Evolutionary conservation across 2,113 vertebrate genomes (phyloP).

Genomic region (Tautogolabrus adspersus): DNA sequence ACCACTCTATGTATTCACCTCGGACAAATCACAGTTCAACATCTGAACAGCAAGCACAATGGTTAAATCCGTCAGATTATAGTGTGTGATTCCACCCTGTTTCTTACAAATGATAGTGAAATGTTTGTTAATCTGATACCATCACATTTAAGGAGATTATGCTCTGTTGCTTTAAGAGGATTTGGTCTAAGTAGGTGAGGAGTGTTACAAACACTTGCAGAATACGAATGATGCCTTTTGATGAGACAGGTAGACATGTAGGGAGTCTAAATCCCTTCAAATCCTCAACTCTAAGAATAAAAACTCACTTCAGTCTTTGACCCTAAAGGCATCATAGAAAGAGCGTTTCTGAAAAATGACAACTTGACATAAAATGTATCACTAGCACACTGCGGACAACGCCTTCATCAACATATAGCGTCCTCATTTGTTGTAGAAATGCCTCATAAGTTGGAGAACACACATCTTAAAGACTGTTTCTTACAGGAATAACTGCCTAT

Average conservation of each 20-base stretch:
- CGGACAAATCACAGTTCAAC: neutral
- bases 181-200: neutral
- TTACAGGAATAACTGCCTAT: no score
- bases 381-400: neutral
- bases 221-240: conserved; percentile 1
- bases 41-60: neutral
- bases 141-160: conserved; percentile 15
- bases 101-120: neutral
- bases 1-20: no score
- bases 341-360: neutral
- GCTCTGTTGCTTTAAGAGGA: conserved; percentile 3
- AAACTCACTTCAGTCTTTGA: conserved; percentile 5
- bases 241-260: neutral
- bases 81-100: neutral
- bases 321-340: neutral
- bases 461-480: no score
- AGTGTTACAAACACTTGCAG: conserved; percentile 1
- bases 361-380: conserved; percentile 4
- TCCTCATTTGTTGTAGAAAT: neutral
- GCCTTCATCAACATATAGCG: neutral
- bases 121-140: neutral
- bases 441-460: no score
- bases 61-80: conserved; percentile 6
- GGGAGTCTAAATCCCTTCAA: conserved; percentile 8
- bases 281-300: neutral